Conservation (phyloP, 2,797 vertebrate genomes). For the Oreochromis grahami region DNA sequence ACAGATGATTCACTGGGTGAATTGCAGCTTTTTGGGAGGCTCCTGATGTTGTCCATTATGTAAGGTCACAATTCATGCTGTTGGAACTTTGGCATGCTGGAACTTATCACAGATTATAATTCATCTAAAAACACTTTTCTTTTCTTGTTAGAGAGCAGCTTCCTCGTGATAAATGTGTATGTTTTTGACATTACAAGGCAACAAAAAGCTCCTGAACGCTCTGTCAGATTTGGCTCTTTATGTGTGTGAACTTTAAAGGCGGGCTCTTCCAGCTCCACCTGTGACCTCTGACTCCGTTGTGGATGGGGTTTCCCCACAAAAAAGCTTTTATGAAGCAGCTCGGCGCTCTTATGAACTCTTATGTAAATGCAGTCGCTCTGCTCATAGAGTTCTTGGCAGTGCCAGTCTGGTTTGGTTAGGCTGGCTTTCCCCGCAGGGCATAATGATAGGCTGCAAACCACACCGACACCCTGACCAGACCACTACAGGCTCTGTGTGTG, state of each 20-base stretch:
- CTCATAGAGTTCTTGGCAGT: slow-evolving; percentile 45
- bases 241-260: neutral
- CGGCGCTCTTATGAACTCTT: slow-evolving; percentile 42
- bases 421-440: slow-evolving; percentile 48
- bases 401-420: slow-evolving; percentile 54
- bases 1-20: neutral
- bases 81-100: neutral
- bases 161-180: neutral
- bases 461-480: slow-evolving; percentile 61
- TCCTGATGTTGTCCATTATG: neutral
- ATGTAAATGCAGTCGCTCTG: slow-evolving; percentile 31
- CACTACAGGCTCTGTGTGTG: slow-evolving; percentile 15
- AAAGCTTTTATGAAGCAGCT: slow-evolving; percentile 12
- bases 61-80: neutral
- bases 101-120: neutral
- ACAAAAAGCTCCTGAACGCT: neutral
- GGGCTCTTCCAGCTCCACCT: neutral
- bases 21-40: neutral
- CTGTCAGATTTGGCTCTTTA: neutral
- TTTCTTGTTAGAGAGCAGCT: neutral
- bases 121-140: neutral
- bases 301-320: slow-evolving; percentile 25
- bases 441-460: slow-evolving; percentile 68
- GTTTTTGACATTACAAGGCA: neutral
- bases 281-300: slow-evolving; percentile 16